Conservation (phyloP, 2,113 vertebrate genomes). For the Cheirogaleus medius region DNA sequence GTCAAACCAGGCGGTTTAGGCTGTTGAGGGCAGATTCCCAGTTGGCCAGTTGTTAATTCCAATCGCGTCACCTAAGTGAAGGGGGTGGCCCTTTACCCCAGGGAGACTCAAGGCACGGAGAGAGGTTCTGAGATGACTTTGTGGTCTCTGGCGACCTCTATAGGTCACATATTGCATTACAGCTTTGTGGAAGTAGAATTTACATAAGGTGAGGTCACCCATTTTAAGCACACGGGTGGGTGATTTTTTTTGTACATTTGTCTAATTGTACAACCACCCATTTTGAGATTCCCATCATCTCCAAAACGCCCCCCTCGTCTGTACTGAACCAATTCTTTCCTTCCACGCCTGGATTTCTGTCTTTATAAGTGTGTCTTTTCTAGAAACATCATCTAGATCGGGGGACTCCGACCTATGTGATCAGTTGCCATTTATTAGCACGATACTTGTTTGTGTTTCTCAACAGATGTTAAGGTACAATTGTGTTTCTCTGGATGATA, state of each 20-base stretch:
- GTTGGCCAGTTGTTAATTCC: neutral
- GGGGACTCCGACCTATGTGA: neutral
- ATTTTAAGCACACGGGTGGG: neutral
- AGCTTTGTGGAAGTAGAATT: neutral
- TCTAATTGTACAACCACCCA: neutral
- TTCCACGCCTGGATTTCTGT: neutral
- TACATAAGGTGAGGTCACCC: neutral
- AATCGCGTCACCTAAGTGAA: neutral
- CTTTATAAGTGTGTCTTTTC: no score
- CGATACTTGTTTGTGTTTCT: slow-evolving; percentile 78
- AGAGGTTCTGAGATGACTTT: neutral
- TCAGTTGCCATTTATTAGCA: slow-evolving; percentile 54
- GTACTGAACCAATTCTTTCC: no score
- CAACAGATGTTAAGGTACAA: slow-evolving; percentile 76
- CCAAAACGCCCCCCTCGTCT: neutral
- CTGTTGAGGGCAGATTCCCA: neutral
- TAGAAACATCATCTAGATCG: neutral
- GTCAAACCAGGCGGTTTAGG: neutral
- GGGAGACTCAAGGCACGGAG: no score
- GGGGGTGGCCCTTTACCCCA: no score
- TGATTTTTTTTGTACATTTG: neutral
- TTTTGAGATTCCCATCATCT: neutral
- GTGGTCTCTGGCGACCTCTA: slow-evolving; percentile 34
- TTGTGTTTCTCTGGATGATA: slow-evolving; percentile 51
- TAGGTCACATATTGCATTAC: neutral